Evolutionary conservation across 2,888 invertebrate species (phyloP), one percentile per base, ranked within the genome.

Genomic region (Zeuzera pyrina): DNA sequence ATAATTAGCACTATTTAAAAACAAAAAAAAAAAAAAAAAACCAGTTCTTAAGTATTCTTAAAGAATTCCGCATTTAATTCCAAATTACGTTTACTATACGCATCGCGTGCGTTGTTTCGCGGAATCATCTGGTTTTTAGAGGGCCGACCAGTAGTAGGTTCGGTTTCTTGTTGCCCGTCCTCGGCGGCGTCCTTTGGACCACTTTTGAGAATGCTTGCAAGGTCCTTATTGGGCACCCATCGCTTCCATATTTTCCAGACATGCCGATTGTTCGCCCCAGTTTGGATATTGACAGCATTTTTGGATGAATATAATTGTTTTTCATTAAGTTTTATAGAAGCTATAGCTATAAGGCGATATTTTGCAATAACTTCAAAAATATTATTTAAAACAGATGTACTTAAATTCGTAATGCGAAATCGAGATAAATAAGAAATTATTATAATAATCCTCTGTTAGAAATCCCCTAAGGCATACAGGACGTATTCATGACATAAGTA

Each of bases 111-210:
- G 70, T 74, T 68, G 48, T 60, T 78, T 78, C 73, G 58, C 52
- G 55, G 77, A 77, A 76, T 39, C 45, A 48, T 42, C 52, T 49
- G 61, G 57, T 69, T 64, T 56, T 70, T 67, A 74, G 74, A 76
- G 73, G 74, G 65, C 63, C 57, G 49, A 55, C 55, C 55, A 57
- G 58, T 59, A 57, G 62, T n/a, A n/a, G n/a, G n/a, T 64, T 57
- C 52, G 58, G 55, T 54, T 70, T 70, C 68, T 69, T 69, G 58
- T 50, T 34, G 34, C 37, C 42, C 65, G 76, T 65, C 76, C 72
- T 74, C 67, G 57, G 73, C 81, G 81, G 78, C 62, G 77, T 76
- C 78, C 79, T 79, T 77, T 78, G 55, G 59, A 41, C 57, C 50
- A 50, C 52, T 49, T 53, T 49, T 51, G 57, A 61, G 72, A 76